Evolutionary conservation across 2,113 vertebrate species (phyloP).

Genomic region (Columba livia): DNA sequence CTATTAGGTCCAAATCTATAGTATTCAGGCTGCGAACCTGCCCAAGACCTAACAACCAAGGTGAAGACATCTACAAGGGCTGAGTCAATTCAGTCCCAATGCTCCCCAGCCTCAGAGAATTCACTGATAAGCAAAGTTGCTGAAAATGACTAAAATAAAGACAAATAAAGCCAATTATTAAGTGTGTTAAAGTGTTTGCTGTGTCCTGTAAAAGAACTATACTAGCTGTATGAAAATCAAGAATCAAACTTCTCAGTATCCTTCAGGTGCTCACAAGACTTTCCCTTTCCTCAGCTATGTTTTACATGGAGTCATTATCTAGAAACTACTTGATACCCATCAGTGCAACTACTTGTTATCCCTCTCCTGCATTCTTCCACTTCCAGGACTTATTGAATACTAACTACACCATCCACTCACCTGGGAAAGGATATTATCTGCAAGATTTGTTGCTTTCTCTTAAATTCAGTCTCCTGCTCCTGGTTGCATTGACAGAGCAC

Average conservation of each 20-base stretch:
- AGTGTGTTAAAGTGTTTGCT: background rate
- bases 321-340: background rate
- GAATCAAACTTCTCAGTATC: background rate
- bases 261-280: background rate
- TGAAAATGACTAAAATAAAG: background rate
- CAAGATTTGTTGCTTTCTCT: background rate
- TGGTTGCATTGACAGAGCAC: background rate
- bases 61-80: background rate
- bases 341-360: background rate
- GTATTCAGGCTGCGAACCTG: too few relatives aligned
- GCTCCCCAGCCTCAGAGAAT: background rate
- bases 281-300: rapidly evolving
- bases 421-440: background rate
- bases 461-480: background rate
- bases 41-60: background rate
- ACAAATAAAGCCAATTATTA: background rate
- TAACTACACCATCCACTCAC: background rate
- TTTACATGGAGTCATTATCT: rapidly evolving
- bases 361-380: background rate
- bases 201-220: background rate
- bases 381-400: background rate
- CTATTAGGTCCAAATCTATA: background rate
- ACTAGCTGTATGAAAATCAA: rapidly evolving
- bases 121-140: background rate
- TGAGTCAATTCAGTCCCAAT: rapidly evolving